Percentiles rank a stretch among this genome's conserved stretches.
Conservation (phyloP, 2,888 invertebrate genomes). For the Uloborus plumipes region DNA sequence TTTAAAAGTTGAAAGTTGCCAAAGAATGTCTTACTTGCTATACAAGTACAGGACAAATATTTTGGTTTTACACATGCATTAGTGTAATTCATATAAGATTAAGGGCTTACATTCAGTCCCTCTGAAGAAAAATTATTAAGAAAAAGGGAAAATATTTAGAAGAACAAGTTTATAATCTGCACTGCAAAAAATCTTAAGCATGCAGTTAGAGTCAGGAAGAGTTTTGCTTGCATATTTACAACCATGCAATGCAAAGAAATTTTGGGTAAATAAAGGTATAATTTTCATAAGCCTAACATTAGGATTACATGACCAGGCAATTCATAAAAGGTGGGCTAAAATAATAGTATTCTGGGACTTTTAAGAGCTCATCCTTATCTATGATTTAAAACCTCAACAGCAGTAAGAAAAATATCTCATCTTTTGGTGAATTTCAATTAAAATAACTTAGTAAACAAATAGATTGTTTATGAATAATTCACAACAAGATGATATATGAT, state of each 20-base stretch:
- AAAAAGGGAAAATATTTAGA: not conserved
- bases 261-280: not conserved
- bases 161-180: not conserved
- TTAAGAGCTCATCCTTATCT: too few species aligned
- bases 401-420: not conserved
- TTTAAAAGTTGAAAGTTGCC: too few species aligned
- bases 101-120: not conserved
- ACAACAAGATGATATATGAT: not conserved
- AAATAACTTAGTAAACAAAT: not conserved
- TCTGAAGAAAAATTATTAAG: conserved; percentile 5
- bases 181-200: not conserved
- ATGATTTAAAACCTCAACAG: conserved; percentile 1
- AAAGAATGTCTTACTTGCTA: conserved; percentile 6
- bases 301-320: too few species aligned
- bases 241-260: not conserved
- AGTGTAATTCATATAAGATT: conserved; percentile 8
- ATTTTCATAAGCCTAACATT: too few species aligned
- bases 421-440: not conserved
- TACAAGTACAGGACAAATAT: conserved; percentile 13
- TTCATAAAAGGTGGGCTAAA: too few species aligned
- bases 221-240: conserved; percentile 9
- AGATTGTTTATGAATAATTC: not conserved
- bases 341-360: too few species aligned
- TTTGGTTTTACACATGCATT: conserved; percentile 5
- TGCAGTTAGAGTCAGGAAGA: not conserved